Evolutionary conservation across 53 echinoderm and acorn worm genomes (phyloP), one percentile per base, ranked within the genome.

Genomic region (Antedon mediterranea): DNA sequence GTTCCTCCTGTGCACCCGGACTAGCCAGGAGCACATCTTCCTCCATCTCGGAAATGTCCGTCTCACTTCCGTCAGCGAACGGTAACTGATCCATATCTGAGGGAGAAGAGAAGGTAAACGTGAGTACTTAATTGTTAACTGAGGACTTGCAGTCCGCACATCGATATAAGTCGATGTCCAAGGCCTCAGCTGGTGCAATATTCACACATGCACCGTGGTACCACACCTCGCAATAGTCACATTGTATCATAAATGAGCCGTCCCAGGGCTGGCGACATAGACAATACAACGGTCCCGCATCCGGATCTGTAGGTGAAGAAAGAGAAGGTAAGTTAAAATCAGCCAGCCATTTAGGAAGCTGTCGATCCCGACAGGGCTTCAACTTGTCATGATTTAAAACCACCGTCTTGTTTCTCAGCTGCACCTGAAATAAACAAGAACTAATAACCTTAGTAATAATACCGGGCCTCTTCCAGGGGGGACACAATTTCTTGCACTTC

Each of bases 361-460:
- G 72, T 32, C 78, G 70, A 71, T 86, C 86, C 1, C 74, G 43
- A 77, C 86, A 86, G 26, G 30, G 77, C 78, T 86, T 86, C 3
- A 86, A 33, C 30, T 76, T 71, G 34, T 86, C 86, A 31, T 86
- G 86, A 71, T 86, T 86, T 0, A 82, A 73, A 23, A 73, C 71
- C 42, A 82, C 72, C 11, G 73, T 32, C 74, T 31, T 82, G 43
- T 78, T 86, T 11, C 78, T 31, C 32, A 78, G 32, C 71, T 73
- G 34, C 32, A 86, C 82, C 34, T 82, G 72, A n/a, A 77, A 82
- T 0, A 86, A 77, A 32, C 79, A 82, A 0, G 86, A 82, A 2
- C 78, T 71, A 6, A 78, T 30, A 28, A 30, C 72, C 20, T 86
- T 33, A 0, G 37, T 72, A 9, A 82, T 77, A 27, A 82, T 26